Evolutionary conservation across 2,113 vertebrate genomes (phyloP).

Genomic region (Amblyornis subalaris): DNA sequence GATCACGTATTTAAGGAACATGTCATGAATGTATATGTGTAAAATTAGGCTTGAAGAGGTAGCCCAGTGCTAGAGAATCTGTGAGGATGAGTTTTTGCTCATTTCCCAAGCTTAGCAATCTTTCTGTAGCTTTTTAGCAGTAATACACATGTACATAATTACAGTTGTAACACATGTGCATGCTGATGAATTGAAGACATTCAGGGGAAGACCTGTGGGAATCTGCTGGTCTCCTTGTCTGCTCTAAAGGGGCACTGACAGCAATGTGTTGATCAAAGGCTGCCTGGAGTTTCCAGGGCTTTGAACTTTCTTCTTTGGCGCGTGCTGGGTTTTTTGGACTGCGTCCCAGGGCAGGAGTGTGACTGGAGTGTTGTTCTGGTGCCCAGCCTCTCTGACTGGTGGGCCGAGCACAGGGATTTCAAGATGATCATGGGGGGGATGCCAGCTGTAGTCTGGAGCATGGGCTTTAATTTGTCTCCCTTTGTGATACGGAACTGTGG

Average conservation of each 20-base stretch:
- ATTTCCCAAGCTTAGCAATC: neutral
- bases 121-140: neutral
- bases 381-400: neutral
- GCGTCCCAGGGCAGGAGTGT: neutral
- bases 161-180: fast-evolving
- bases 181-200: neutral
- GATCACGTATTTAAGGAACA: neutral
- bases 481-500: neutral
- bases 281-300: neutral
- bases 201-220: neutral
- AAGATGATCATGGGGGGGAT: neutral
- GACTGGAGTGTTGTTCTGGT: neutral
- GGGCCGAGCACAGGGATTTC: neutral
- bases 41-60: neutral
- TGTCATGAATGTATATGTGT: neutral
- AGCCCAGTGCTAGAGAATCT: neutral
- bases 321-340: neutral
- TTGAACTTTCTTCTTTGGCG: neutral
- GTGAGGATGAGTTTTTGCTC: neutral
- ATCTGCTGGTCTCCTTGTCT: neutral
- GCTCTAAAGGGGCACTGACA: neutral
- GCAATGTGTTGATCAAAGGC: neutral
- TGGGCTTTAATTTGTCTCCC: neutral
- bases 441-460: neutral
- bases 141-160: neutral